Percentiles rank a stretch among this genome's conserved stretches.
These are phyloP conservation scores for Drosophila truncata DNA, from an alignment of 1,140 invertebrate species.

Conservation along the genomic window DNA sequence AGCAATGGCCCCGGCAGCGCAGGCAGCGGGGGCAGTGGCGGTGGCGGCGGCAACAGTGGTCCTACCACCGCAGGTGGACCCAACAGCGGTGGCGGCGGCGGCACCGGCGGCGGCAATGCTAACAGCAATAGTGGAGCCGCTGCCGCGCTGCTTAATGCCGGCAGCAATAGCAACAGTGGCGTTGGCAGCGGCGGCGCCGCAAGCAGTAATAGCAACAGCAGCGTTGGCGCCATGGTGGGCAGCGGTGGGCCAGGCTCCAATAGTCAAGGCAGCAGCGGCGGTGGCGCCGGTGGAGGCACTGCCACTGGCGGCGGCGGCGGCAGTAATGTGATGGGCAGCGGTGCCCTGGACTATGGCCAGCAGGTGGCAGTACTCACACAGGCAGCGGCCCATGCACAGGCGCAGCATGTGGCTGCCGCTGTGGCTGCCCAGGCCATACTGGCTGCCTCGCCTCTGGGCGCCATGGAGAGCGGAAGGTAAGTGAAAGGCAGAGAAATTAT, in stretches of 20 bases:
- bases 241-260: constrained; percentile 41
- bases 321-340: constrained; percentile 28
- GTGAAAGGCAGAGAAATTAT: accelerated
- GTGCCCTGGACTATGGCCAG: constrained; percentile 33
- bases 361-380: constrained; percentile 48
- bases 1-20: constrained; percentile 72
- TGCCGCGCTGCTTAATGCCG: constrained; percentile 41
- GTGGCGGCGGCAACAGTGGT: constrained; percentile 26
- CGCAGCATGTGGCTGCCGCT: constrained; percentile 66
- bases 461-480: constrained; percentile 79
- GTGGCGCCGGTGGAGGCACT: constrained; percentile 17
- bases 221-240: constrained; percentile 37
- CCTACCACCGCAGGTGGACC: constrained; percentile 46
- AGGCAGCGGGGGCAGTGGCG: constrained; percentile 58
- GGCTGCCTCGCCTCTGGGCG: constrained; percentile 68
- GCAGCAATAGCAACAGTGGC: constrained; percentile 58
- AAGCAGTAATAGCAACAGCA: constrained; percentile 58
- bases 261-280: constrained; percentile 40
- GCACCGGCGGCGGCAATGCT: constrained; percentile 22
- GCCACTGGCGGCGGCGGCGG: constrained; percentile 19
- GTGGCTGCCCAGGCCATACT: constrained; percentile 72
- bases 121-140: constrained; percentile 62
- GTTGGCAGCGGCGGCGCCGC: constrained; percentile 38
- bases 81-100: constrained; percentile 37
- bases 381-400: constrained; percentile 37